Base-by-base conservation (phyloP, 2,888 invertebrate species). In the Drosophila testacea region DNA sequence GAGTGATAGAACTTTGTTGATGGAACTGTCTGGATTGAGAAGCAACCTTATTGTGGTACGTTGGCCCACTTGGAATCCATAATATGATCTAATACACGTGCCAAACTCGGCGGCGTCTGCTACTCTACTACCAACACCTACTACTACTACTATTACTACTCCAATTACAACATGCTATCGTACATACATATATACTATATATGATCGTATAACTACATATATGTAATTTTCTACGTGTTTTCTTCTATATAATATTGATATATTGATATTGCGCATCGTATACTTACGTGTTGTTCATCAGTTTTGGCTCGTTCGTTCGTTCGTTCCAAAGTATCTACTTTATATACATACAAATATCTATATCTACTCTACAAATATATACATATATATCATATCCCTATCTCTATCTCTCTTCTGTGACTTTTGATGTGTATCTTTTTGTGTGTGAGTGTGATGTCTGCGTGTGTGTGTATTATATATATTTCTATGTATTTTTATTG, bases 201-300 rank as follows among this genome's bases (percentile, higher is more conserved):
- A 52, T 66, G 66, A 70, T 59, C 62, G 57, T 69, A 47, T 48
- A 39, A 28, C 42, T 48, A 16, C 36, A 39, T 56, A 79, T 73
- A 74, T 83, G 80, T 85, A 77, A 79, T 84, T 82, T 87, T 61
- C 87, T 75, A 76, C 80, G 84, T 85, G 87, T 87, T 82, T 78
- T 73, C 79, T 71, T 63, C 73, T 70, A 50, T 46, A 54, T 41
- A 65, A 47, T 70, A 66, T 67, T 67, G 46, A 60, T 73, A 69
- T 62, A 65, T 76, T 71, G 71, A 76, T 79, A 69, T 67, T 63
- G 13, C 73, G 73, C 59, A 72, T 69, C 69, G 71, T 80, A 80
- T 67, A 73, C 28, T 44, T 77, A 77, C 77, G 79, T 83, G 83
- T 83, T 83, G 83, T 85, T 85, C 81, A 64, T 63, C 81, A 85